Percentiles rank a stretch among this genome's conserved stretches.
Evolutionary conservation across 2,797 vertebrate species (phyloP).

Genomic region (Sebastes elongatus): DNA sequence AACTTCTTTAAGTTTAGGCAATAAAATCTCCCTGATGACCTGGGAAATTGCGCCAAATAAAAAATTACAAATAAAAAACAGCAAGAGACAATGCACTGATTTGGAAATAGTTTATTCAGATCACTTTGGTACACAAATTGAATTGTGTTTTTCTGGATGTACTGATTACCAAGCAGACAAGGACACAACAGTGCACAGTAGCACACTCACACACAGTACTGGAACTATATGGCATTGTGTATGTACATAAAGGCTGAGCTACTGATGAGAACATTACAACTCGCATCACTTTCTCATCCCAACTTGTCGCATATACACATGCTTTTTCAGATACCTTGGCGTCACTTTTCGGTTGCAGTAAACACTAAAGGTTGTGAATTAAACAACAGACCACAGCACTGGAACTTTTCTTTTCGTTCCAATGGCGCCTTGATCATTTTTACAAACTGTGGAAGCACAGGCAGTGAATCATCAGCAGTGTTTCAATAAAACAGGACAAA

Average conservation of each 20-base stretch:
- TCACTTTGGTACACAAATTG: neutral
- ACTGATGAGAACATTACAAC: neutral
- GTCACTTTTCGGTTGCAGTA: too few species aligned
- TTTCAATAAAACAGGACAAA: neutral
- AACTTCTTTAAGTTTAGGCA: too few species aligned
- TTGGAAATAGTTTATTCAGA: conserved; percentile 25
- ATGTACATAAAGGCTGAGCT: neutral
- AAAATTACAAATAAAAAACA: neutral
- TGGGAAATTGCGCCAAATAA: neutral
- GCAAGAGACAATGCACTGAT: neutral
- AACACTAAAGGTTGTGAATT: too few species aligned
- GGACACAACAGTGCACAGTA: conserved; percentile 12
- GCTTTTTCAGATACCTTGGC: too few species aligned
- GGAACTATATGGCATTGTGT: neutral
- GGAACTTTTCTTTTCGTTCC: neutral
- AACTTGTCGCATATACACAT: too few species aligned
- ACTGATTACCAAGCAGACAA: neutral
- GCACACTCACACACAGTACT: conserved; percentile 21
- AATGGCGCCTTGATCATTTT: neutral
- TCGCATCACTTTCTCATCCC: neutral
- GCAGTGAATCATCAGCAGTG: neutral
- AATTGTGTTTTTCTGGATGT: neutral
- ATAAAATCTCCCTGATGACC: neutral
- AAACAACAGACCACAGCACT: neutral
- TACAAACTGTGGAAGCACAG: conserved; percentile 4